Evolutionary conservation across 2,113 vertebrate genomes (phyloP).

Genomic region (Cryptoleucopteryx plumbea): DNA sequence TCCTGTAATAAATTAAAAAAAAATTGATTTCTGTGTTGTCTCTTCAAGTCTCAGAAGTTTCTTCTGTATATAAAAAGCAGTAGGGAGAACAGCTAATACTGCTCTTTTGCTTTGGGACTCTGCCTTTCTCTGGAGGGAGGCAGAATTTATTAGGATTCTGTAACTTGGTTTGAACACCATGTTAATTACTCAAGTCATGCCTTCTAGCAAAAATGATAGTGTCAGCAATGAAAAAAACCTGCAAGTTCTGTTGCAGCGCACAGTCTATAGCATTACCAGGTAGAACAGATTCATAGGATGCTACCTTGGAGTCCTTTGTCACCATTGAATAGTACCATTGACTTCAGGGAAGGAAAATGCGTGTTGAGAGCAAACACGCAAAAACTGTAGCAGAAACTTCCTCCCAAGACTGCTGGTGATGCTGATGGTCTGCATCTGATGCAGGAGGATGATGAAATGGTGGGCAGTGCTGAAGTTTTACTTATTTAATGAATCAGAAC

Average conservation of each 20-base stretch:
- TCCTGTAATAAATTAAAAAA: neutral
- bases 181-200: neutral
- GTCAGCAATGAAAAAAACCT: neutral
- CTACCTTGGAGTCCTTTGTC: neutral
- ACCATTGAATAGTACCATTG: neutral
- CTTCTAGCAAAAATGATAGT: neutral
- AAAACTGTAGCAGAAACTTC: neutral
- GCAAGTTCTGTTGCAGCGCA: neutral
- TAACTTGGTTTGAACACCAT: neutral
- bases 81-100: neutral
- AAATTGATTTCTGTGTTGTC: neutral
- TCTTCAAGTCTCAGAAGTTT: neutral
- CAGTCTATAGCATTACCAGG: neutral
- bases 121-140: accelerated
- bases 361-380: neutral
- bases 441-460: neutral
- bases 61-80: neutral
- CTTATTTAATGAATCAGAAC: neutral
- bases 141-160: neutral
- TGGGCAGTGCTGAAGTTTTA: neutral
- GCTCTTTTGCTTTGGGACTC: neutral
- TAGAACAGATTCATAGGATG: neutral
- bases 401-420: neutral
- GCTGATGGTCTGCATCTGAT: neutral
- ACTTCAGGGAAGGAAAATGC: neutral